Evolutionary conservation across 2,797 vertebrate genomes (phyloP).

Genomic region (Gadopsis bispinosus): DNA sequence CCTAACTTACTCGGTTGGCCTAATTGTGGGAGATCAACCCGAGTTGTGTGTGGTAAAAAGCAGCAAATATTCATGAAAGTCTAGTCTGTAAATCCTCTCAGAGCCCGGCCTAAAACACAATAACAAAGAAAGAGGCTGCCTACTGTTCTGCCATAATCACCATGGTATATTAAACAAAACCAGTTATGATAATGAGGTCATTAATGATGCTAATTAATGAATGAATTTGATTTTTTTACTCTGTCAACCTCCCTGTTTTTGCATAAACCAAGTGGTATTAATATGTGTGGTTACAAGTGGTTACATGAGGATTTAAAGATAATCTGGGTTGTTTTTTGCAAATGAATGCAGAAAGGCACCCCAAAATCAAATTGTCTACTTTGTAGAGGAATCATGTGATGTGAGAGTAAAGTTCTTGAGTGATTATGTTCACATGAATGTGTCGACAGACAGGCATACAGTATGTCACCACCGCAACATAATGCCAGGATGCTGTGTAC

Average conservation of each 20-base stretch:
- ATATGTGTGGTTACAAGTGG: constrained; percentile 17
- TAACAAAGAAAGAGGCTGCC: constrained; percentile 31
- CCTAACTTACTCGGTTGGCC: constrained; percentile 46
- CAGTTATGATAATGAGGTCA: constrained; percentile 55
- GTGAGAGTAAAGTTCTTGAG: constrained; percentile 9
- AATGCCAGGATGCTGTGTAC: constrained; percentile 17
- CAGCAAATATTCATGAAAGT: constrained; percentile 73
- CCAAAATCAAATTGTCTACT: constrained; percentile 21
- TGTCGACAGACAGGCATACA: constrained; percentile 13
- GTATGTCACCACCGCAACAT: not conserved
- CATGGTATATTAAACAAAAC: constrained; percentile 59
- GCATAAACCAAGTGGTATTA: constrained; percentile 37
- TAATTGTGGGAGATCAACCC: constrained; percentile 64
- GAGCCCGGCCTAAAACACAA: constrained; percentile 55
- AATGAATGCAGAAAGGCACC: constrained; percentile 35
- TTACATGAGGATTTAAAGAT: constrained; percentile 34
- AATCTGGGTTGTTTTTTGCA: constrained; percentile 17
- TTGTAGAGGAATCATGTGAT: constrained; percentile 5
- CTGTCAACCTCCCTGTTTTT: constrained; percentile 34
- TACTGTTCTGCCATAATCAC: constrained; percentile 55
- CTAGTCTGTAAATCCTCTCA: constrained; percentile 56
- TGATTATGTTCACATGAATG: constrained; percentile 16
- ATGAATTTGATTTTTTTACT: constrained; percentile 37
- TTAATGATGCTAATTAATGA: constrained; percentile 68
- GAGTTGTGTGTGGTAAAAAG: constrained; percentile 57